A percentile compares a stretch with the other conserved stretches of the same genome.
These are phyloP conservation scores for Castor canadensis DNA, from an alignment of 2,113 vertebrate genomes.

Conservation along the genomic window DNA sequence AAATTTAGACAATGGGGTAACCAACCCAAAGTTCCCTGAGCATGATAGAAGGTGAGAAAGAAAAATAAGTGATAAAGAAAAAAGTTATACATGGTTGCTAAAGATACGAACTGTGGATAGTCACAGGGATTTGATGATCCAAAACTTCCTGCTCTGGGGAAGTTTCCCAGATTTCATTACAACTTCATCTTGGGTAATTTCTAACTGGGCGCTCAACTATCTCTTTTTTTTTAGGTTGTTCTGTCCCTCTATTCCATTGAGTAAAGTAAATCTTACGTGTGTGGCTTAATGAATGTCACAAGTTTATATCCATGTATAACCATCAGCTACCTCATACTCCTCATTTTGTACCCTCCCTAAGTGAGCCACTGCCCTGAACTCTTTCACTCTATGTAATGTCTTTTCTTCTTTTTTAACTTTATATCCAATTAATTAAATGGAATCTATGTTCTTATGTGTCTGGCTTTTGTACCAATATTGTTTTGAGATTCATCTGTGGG, in stretches of 20 bases:
- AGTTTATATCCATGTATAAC: background rate
- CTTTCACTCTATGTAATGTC: background rate
- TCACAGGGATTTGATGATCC: background rate
- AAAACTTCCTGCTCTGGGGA: background rate
- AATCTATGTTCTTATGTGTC: background rate
- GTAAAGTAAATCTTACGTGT: background rate
- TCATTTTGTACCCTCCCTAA: background rate
- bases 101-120: background rate
- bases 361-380: background rate
- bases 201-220: background rate
- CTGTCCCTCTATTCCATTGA: no score
- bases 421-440: background rate
- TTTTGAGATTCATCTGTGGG: background rate
- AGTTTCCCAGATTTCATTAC: background rate
- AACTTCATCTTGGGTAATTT: background rate
- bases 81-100: no score
- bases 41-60: background rate
- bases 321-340: background rate
- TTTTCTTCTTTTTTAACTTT: background rate
- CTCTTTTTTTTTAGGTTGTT: background rate
- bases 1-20: background rate
- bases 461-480: background rate
- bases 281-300: background rate
- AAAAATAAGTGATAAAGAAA: background rate
- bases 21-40: background rate